Evolutionary conservation across 1,140 invertebrate genomes (phyloP), one percentile per base, ranked within the genome.

Genomic region (Cydia amplana): DNA sequence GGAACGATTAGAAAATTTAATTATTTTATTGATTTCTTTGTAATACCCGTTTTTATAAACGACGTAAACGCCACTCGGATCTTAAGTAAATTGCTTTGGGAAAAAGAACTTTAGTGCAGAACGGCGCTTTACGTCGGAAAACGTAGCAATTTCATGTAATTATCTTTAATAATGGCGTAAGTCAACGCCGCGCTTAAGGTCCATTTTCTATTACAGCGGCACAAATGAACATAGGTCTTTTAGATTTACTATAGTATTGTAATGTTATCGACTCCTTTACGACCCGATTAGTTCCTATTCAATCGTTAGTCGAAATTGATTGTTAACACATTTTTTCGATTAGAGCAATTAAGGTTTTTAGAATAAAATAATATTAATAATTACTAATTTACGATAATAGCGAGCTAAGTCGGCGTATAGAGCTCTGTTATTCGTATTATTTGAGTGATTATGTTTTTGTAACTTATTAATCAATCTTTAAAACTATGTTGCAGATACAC

Each of bases 1-100:
- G 90, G 89, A 81, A 76, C 85, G 83, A 89, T 91, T 91, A 90
- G 86, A 90, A 88, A 89, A 85, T 88, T 88, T 89, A 89, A 91
- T 88, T 83, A 90, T 90, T 91, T 90, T 91, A 90, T 91, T 83
- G 87, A 89, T 90, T 90, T 87, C 88, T 91, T 90, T 91, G 65
- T 70, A 60, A 20, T 12, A 60, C 20, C 7, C 20, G 1, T 46
- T 60, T 60, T 60, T 23, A 4, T 60, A 23, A 23, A 60, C n/a
- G 20, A 18, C 55, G 7, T 60, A 60, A 60, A 12, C 55, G 55
- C 55, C 55, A 60, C 18, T 1, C 3, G 18, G 14, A n/a, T 51
- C 49, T 51, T 18, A 51, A 6, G n/a, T n/a, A 51, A 51, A 16
- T 18, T 7, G 49, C 46, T 49, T 18, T n/a, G 1, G n/a, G 20